phyloP scores from a whole-genome alignment of 2,797 vertebrate genomes.

The Chloroceryle inda region DNA sequence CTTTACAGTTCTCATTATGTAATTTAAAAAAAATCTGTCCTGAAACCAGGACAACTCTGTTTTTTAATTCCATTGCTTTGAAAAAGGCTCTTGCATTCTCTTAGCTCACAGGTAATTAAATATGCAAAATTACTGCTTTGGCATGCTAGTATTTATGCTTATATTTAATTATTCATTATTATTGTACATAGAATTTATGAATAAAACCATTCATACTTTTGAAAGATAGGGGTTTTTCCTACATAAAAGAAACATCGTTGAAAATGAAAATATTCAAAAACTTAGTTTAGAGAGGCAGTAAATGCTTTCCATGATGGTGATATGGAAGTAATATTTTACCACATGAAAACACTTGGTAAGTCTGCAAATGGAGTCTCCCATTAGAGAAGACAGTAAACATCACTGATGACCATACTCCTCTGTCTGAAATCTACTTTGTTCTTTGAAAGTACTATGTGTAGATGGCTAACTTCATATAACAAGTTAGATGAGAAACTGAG shows the following conservation, averaged over 20 bases:
- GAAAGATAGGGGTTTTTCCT: not conserved
- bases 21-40: not conserved
- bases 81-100: conserved; percentile 22
- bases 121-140: not conserved
- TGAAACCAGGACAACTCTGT: not conserved
- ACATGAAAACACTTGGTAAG: not conserved
- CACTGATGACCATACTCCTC: not conserved
- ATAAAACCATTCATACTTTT: not conserved
- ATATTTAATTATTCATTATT: not conserved
- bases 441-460: not conserved
- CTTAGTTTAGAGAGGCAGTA: not conserved
- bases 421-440: not conserved
- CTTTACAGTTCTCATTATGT: not conserved
- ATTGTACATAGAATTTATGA: not conserved
- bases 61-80: conserved; percentile 3
- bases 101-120: conserved; percentile 13
- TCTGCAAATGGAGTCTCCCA: not conserved
- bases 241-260: not conserved
- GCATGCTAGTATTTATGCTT: not conserved
- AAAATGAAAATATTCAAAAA: not conserved
- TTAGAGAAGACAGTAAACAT: not conserved
- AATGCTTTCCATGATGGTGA: not conserved
- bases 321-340: not conserved
- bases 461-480: not conserved
- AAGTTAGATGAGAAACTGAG: not conserved